Percentiles rank a stretch among this genome's conserved stretches.
Conservation (phyloP, 2,888 invertebrate species). For the Noctua comes region DNA sequence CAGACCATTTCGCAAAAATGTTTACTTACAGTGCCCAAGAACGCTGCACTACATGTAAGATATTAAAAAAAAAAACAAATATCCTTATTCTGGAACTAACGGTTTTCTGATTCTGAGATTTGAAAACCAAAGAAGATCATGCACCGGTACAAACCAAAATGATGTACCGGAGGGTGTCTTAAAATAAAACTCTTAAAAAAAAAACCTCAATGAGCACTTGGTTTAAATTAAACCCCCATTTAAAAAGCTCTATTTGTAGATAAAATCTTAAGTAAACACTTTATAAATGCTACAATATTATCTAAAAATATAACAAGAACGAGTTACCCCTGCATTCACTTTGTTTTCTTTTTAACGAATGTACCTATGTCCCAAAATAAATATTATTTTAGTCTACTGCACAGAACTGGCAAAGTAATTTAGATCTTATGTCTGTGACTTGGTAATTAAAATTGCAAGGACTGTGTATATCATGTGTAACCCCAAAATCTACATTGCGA, state of each 20-base stretch:
- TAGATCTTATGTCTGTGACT: conserved; percentile 17
- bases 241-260: conserved; percentile 54
- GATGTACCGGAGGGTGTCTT: neutral
- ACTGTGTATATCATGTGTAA: conserved; percentile 22
- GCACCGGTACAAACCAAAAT: neutral
- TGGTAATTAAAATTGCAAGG: conserved; percentile 36
- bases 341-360: conserved; percentile 65
- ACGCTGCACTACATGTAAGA: neutral
- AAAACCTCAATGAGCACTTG: conserved; percentile 43
- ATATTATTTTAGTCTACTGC: conserved; percentile 58
- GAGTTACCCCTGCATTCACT: conserved; percentile 63
- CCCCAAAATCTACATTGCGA: conserved; percentile 63
- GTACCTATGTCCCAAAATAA: conserved; percentile 62
- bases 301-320: conserved; percentile 62
- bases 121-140: too few species aligned
- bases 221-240: conserved; percentile 45
- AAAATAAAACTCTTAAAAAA: conserved; percentile 47
- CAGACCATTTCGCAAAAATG: neutral
- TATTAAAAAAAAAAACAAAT: neutral
- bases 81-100: neutral
- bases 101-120: neutral
- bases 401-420: conserved; percentile 15
- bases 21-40: neutral
- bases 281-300: conserved; percentile 52
- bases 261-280: conserved; percentile 56